Conservation (phyloP, 2,797 vertebrate species). For the Gallinago stenura region DNA sequence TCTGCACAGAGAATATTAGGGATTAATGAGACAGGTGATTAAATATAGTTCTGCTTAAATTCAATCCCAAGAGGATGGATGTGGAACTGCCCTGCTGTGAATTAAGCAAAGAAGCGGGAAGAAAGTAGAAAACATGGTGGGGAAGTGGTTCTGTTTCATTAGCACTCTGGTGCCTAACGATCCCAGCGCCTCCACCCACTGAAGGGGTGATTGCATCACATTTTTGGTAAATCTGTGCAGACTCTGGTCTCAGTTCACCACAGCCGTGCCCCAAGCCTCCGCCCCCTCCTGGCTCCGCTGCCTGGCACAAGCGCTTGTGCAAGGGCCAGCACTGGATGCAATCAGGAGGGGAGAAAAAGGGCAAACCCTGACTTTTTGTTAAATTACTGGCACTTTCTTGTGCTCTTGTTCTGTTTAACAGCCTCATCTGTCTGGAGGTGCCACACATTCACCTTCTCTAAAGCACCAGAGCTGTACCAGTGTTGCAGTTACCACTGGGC, state of each 20-base stretch:
- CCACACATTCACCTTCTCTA: no score
- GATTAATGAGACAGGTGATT: constrained; percentile 41
- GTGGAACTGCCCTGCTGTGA: not conserved
- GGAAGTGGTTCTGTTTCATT: not conserved
- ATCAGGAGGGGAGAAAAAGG: no score
- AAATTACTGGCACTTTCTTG: no score
- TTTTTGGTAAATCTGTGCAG: not conserved
- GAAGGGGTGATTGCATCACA: fast-evolving
- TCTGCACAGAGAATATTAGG: not conserved
- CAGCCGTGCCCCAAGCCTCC: no score
- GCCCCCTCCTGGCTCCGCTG: no score
- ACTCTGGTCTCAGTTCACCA: not conserved
- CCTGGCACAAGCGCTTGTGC: no score
- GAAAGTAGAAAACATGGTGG: not conserved
- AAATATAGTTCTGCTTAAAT: constrained; percentile 15
- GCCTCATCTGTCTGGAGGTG: no score
- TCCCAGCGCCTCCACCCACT: not conserved
- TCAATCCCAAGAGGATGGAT: not conserved
- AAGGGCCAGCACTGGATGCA: no score
- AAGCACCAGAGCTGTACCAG: no score
- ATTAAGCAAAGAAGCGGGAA: not conserved
- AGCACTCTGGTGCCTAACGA: fast-evolving
- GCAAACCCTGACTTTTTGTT: no score
- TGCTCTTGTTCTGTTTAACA: no score
- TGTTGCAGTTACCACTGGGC: no score